A percentile compares a stretch with the other conserved stretches of the same genome.
These are phyloP conservation scores for Siphlonurus alternatus DNA, from an alignment of 2,888 invertebrate genomes.

Conservation along the genomic window DNA sequence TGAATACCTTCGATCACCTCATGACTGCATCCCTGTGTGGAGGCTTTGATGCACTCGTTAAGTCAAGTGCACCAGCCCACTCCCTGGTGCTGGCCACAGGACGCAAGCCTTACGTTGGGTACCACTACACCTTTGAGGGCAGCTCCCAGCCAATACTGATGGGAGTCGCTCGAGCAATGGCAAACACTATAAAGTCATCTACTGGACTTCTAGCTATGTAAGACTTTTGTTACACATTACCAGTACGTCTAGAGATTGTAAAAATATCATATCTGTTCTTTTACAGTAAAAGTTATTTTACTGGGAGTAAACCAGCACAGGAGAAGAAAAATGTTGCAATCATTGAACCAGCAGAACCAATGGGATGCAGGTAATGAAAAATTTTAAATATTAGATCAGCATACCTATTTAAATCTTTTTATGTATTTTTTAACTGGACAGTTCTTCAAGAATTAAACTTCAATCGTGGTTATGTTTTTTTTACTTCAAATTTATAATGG, in stretches of 20 bases:
- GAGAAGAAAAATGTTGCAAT: slow-evolving; percentile 14
- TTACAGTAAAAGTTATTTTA: not conserved
- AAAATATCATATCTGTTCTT: not conserved
- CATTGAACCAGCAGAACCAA: slow-evolving; percentile 46
- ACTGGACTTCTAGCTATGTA: slow-evolving; percentile 35
- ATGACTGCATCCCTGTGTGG: slow-evolving; percentile 60
- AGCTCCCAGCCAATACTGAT: slow-evolving; percentile 59
- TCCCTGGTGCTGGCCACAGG: slow-evolving; percentile 63
- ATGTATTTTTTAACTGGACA: not conserved
- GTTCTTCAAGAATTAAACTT: no score
- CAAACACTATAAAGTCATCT: slow-evolving; percentile 66
- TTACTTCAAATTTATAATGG: no score
- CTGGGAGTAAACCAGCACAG: not conserved
- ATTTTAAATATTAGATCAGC: no score
- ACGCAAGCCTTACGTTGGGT: slow-evolving; percentile 67
- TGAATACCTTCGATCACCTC: slow-evolving; percentile 74
- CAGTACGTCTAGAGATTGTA: no score
- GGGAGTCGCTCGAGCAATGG: slow-evolving; percentile 86
- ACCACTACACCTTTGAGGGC: slow-evolving; percentile 82
- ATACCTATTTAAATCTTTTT: no score
- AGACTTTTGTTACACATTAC: no score
- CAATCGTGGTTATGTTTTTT: no score
- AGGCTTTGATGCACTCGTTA: slow-evolving; percentile 41
- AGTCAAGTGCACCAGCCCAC: slow-evolving; percentile 54
- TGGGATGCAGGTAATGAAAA: slow-evolving; percentile 46